phyloP scores from a whole-genome alignment of 2,113 vertebrate genomes.

The Silurus meridionalis region DNA sequence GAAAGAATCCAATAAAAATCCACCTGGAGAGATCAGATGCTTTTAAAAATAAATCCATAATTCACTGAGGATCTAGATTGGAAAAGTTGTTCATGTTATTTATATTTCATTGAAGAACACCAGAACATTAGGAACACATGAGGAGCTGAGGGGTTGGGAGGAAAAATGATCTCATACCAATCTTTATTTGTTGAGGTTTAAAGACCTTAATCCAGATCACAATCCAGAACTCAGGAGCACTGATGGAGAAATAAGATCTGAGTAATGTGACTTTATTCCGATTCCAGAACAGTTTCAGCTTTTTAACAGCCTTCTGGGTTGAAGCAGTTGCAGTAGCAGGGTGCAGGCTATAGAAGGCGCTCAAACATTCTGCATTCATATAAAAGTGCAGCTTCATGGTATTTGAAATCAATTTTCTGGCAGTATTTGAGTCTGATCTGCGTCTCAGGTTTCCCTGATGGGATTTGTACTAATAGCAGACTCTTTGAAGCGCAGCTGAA shows the following conservation, averaged over 20 bases:
- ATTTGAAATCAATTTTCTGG: too few relatives aligned
- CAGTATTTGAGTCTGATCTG: background rate
- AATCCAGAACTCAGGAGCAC: background rate
- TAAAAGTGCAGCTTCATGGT: background rate
- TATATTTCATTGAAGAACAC: background rate
- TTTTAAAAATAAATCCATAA: background rate
- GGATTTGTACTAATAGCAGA: constrained; percentile 1
- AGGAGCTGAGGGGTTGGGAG: too few relatives aligned
- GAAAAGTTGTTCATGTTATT: background rate
- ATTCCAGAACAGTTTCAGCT: background rate
- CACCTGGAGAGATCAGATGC: background rate
- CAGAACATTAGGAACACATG: background rate
- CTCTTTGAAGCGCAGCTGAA: constrained; percentile 34
- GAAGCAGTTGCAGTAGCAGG: background rate
- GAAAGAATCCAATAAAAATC: background rate
- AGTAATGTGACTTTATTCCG: too few relatives aligned
- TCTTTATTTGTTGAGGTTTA: too few relatives aligned
- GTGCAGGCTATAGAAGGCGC: background rate
- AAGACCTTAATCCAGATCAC: too few relatives aligned
- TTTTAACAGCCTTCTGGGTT: background rate
- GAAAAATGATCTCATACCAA: too few relatives aligned
- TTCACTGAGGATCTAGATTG: background rate
- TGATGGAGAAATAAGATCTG: background rate
- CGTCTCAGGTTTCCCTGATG: background rate
- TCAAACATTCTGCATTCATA: background rate